phyloP scores from a whole-genome alignment of 2,113 vertebrate species.

The Paratilapia polleni region DNA sequence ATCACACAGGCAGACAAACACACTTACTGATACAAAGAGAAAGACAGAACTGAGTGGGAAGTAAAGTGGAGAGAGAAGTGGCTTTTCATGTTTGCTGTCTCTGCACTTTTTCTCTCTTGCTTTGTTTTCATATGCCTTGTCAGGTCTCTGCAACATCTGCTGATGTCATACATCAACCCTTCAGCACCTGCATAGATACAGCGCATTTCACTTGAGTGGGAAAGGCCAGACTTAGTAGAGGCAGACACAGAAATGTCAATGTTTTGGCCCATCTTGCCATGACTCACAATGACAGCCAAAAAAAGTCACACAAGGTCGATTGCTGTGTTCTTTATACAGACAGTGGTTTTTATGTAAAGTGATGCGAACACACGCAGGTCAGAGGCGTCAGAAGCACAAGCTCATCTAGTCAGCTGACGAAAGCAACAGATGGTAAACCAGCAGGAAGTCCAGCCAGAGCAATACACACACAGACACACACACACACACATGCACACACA shows the following conservation, averaged over 20 bases:
- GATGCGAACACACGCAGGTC: constrained; percentile 39
- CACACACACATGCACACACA: constrained; percentile 30
- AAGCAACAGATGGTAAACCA: constrained; percentile 72
- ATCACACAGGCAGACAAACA: neutral
- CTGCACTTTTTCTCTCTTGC: constrained; percentile 18
- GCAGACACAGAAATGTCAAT: neutral
- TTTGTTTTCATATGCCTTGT: neutral
- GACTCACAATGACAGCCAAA: constrained; percentile 27
- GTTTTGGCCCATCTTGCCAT: neutral
- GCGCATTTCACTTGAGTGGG: constrained; percentile 5
- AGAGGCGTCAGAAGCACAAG: constrained; percentile 50
- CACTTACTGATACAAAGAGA: constrained; percentile 3
- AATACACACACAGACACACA: constrained; percentile 1
- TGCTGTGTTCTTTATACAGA: constrained; percentile 3
- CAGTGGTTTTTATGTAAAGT: constrained; percentile 51
- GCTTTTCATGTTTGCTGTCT: constrained; percentile 57
- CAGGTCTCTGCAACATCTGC: constrained; percentile 22
- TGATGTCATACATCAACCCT: constrained; percentile 28
- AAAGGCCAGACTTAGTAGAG: constrained; percentile 30
- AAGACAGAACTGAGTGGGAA: constrained; percentile 44
- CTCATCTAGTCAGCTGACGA: constrained; percentile 68
- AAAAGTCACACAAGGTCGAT: neutral
- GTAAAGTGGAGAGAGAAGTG: constrained; percentile 45
- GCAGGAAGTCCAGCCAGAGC: constrained; percentile 56
- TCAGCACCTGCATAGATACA: constrained; percentile 32